phyloP scores from a whole-genome alignment of 2,113 vertebrate genomes.

The Myrmecophaga tridactyla region DNA sequence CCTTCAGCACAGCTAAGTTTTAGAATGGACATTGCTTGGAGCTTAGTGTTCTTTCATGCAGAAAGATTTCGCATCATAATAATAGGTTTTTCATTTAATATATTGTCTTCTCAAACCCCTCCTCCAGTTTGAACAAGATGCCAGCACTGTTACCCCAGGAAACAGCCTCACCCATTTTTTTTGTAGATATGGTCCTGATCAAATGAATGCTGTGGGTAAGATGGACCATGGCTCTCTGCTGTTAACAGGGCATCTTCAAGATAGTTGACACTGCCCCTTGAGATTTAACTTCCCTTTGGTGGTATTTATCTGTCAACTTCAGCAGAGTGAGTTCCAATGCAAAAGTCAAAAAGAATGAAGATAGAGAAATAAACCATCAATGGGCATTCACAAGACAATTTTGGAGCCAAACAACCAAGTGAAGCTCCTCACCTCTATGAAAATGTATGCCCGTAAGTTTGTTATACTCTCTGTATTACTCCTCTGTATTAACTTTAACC shows the following conservation, averaged over 20 bases:
- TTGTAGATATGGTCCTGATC: too few relatives aligned
- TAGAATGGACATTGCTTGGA: not conserved
- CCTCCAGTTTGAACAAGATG: not conserved
- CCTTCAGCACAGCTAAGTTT: not conserved
- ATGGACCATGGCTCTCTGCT: not conserved
- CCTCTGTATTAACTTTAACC: not conserved
- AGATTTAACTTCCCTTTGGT: too few relatives aligned
- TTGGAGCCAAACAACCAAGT: accelerated
- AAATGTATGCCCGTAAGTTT: not conserved
- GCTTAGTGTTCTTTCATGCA: not conserved
- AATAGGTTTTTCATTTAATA: not conserved
- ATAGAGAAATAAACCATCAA: not conserved
- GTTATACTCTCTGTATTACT: too few relatives aligned
- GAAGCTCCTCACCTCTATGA: accelerated
- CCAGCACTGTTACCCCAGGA: not conserved
- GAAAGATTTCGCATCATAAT: not conserved
- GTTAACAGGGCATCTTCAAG: too few relatives aligned
- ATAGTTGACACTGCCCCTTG: accelerated
- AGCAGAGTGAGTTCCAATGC: too few relatives aligned
- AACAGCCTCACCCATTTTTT: too few relatives aligned
- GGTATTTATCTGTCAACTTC: too few relatives aligned
- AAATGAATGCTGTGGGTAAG: not conserved
- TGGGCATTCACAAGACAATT: accelerated
- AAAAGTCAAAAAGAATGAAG: not conserved
- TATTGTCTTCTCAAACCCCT: not conserved